Conservation (phyloP, 2,797 vertebrate species). For the Tachyglossus aculeatus region DNA sequence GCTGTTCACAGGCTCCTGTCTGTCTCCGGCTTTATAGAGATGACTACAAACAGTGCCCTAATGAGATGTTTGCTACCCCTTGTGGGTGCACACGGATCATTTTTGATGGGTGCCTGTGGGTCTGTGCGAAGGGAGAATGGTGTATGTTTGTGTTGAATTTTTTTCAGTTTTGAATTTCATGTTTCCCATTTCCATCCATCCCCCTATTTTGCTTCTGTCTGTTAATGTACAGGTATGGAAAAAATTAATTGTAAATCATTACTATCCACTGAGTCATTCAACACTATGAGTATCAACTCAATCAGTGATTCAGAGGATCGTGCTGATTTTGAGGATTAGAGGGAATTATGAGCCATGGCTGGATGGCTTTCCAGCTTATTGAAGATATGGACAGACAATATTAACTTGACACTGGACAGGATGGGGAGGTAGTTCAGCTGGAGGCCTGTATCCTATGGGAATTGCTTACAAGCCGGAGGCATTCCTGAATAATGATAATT, state of each 20-base stretch:
- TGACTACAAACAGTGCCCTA: neutral
- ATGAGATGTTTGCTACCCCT: slow-evolving; percentile 10
- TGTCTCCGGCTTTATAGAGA: neutral
- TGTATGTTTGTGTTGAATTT: too few relatives aligned
- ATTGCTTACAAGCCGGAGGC: neutral
- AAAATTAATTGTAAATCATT: neutral
- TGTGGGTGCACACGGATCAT: neutral
- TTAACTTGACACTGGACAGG: neutral
- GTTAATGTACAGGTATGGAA: too few relatives aligned
- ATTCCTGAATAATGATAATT: too few relatives aligned
- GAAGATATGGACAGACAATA: neutral
- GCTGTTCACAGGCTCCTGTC: neutral
- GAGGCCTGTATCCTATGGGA: neutral
- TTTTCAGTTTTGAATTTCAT: too few relatives aligned
- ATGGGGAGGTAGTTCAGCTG: slow-evolving; percentile 12
- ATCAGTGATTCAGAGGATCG: too few relatives aligned
- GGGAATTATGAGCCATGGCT: too few relatives aligned
- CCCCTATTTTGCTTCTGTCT: neutral
- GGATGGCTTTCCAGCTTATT: slow-evolving; percentile 20
- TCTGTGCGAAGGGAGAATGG: too few relatives aligned
- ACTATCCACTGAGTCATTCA: neutral
- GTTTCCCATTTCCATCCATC: neutral
- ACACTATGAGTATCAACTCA: too few relatives aligned
- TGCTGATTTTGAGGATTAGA: too few relatives aligned
- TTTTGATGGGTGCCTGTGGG: neutral